Evolutionary conservation across 2,797 vertebrate species (phyloP).

Genomic region (Acanthis flammea): DNA sequence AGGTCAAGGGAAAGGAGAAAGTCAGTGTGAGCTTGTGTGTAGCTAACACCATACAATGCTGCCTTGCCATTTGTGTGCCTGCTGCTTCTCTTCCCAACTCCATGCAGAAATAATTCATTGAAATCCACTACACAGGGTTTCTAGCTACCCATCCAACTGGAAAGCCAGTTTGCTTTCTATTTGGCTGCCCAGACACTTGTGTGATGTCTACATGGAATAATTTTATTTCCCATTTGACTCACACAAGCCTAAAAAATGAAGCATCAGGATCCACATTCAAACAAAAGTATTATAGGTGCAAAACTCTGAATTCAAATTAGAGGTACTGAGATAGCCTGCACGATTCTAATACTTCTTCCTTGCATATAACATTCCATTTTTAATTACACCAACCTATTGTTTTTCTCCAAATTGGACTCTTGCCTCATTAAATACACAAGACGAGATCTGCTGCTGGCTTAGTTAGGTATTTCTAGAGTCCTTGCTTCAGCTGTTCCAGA

Average conservation of each 20-base stretch:
- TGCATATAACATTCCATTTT: neutral
- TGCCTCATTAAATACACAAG: neutral
- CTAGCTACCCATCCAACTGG: neutral
- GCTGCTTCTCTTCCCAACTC: neutral
- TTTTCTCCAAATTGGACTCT: neutral
- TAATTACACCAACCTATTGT: neutral
- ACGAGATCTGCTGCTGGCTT: neutral
- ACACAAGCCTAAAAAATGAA: neutral
- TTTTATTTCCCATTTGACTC: neutral
- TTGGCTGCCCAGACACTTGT: neutral
- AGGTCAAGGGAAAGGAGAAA: neutral
- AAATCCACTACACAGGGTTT: neutral
- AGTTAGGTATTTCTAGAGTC: neutral
- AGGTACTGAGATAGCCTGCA: neutral
- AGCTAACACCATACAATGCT: neutral
- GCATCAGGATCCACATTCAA: neutral
- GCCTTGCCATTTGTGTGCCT: neutral
- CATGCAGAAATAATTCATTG: neutral
- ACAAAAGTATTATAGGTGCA: neutral
- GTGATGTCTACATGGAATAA: neutral
- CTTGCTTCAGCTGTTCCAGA: neutral
- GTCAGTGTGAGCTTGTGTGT: neutral
- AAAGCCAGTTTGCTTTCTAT: neutral
- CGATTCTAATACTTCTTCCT: neutral
- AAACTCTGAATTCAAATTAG: neutral